These are phyloP conservation scores for Petrocephalus sullivani DNA, from an alignment of 2,797 vertebrate genomes.

Conservation along the genomic window DNA sequence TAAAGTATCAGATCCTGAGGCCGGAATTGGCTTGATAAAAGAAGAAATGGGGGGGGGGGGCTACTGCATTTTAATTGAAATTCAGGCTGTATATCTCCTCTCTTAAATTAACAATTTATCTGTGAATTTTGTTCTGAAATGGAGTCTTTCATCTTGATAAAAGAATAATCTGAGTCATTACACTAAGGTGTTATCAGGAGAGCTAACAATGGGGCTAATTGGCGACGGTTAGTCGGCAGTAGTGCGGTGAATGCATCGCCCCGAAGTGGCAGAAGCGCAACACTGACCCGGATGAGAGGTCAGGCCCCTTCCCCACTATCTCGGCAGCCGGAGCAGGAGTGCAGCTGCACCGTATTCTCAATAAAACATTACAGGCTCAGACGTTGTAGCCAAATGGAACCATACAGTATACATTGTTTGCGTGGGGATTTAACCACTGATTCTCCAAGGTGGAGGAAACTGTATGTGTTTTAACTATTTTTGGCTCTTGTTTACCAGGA, in stretches of 20 bases:
- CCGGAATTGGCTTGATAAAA: conserved; percentile 61
- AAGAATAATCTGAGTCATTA: conserved; percentile 73
- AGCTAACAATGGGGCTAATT: conserved; percentile 68
- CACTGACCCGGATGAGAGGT: conserved; percentile 32
- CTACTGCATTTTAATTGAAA: conserved; percentile 75
- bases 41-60: conserved; percentile 57
- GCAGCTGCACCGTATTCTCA: background rate
- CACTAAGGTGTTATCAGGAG: conserved; percentile 66
- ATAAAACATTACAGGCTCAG: conserved; percentile 1
- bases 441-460: background rate
- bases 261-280: conserved; percentile 35
- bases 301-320: background rate
- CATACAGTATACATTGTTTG: background rate
- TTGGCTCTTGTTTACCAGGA: background rate
- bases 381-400: background rate
- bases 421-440: background rate
- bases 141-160: conserved; percentile 74
- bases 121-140: conserved; percentile 66
- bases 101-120: conserved; percentile 58
- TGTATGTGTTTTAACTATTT: background rate
- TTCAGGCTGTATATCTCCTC: conserved; percentile 59
- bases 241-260: conserved; percentile 56
- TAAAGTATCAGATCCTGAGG: conserved; percentile 57
- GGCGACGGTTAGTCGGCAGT: conserved; percentile 60
- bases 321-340: background rate